Percentiles rank a stretch among this genome's conserved stretches.
These are phyloP conservation scores for Drosophila kuntzei DNA, from an alignment of 2,888 invertebrate species.

Conservation along the genomic window DNA sequence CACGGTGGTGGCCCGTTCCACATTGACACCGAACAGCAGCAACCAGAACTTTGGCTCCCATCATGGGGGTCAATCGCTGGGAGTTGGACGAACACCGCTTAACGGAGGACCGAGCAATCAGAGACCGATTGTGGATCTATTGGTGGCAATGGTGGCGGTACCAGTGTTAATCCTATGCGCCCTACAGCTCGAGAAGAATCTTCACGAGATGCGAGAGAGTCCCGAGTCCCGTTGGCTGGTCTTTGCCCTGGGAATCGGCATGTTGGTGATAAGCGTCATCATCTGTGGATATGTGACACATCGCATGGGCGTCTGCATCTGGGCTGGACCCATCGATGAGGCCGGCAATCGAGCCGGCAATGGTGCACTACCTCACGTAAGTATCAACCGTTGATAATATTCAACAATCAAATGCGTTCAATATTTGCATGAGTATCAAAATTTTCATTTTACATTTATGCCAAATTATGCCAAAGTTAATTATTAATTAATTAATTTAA, in stretches of 20 bases:
- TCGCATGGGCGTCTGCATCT: slow-evolving; percentile 85
- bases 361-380: slow-evolving; percentile 74
- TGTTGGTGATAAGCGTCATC: slow-evolving; percentile 85
- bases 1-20: slow-evolving; percentile 76
- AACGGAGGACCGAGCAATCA: slow-evolving; percentile 69
- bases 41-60: slow-evolving; percentile 55
- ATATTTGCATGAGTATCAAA: no score
- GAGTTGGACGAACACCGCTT: slow-evolving; percentile 20
- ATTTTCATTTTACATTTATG: no score
- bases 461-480: no score
- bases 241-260: slow-evolving; percentile 85
- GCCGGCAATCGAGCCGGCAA: slow-evolving; percentile 74
- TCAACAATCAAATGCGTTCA: no score
- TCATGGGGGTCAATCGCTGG: slow-evolving; percentile 3
- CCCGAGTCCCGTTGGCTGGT: slow-evolving; percentile 85
- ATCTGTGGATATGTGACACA: slow-evolving; percentile 86
- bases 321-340: slow-evolving; percentile 85
- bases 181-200: slow-evolving; percentile 85
- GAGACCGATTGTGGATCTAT: slow-evolving; percentile 84
- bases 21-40: slow-evolving; percentile 61
- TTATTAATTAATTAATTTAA: no score
- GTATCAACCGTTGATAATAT: no score
- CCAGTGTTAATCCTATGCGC: slow-evolving; percentile 85
- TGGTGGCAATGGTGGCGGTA: slow-evolving; percentile 85
- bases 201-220: slow-evolving; percentile 84